A percentile compares a stretch with the other conserved stretches of the same genome.
These are phyloP conservation scores for Potorous gilbertii DNA, from an alignment of 2,797 vertebrate genomes.

Conservation along the genomic window DNA sequence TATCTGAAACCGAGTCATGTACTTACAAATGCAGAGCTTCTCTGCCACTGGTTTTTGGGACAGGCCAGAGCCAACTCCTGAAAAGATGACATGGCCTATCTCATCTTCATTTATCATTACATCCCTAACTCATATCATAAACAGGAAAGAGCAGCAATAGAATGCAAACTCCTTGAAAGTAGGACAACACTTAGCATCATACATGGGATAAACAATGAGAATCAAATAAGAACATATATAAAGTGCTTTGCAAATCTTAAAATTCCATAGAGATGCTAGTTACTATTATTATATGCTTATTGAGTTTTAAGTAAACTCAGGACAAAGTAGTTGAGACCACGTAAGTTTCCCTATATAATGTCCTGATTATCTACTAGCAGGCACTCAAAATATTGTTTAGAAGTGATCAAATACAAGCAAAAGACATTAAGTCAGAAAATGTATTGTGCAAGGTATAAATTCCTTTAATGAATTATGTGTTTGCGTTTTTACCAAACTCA, in stretches of 20 bases:
- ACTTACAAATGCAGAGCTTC: neutral
- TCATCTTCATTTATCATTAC: neutral
- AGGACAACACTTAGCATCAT: neutral
- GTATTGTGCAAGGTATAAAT: neutral
- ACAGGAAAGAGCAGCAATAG: neutral
- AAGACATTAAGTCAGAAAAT: neutral
- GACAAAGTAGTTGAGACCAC: neutral
- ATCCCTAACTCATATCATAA: neutral
- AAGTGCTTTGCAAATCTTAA: neutral
- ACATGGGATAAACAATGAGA: neutral
- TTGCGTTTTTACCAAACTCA: neutral
- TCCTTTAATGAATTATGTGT: neutral
- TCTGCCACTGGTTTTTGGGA: neutral
- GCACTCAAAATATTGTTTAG: neutral
- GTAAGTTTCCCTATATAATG: neutral
- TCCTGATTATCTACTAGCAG: neutral
- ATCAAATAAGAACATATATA: neutral
- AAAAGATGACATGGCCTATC: neutral
- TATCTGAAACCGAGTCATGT: neutral
- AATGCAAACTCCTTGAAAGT: neutral
- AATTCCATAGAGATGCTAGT: neutral
- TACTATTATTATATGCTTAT: neutral
- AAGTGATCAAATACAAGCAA: neutral
- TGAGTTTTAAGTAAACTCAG: neutral
- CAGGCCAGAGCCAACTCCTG: neutral